Evolutionary conservation across 2,113 vertebrate species (phyloP).

Genomic region (Oreotragus oreotragus): DNA sequence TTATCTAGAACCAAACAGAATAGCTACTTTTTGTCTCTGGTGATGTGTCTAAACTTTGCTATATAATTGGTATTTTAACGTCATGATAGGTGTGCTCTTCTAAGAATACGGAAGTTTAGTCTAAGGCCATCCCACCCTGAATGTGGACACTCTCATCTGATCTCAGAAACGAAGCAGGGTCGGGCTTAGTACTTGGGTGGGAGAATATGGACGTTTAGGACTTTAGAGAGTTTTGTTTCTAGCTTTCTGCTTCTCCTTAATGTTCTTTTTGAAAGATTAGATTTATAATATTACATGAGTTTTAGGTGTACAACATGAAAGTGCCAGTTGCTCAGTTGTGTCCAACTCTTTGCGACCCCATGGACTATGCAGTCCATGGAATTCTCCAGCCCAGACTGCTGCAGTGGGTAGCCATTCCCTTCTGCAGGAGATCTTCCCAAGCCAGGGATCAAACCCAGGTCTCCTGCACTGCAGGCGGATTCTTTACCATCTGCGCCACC

Average conservation of each 20-base stretch:
- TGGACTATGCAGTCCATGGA: background rate
- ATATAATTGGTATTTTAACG: slow-evolving; percentile 42
- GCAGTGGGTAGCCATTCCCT: background rate
- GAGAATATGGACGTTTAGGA: slow-evolving; percentile 16
- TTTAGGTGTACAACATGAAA: background rate
- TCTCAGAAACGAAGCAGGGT: background rate
- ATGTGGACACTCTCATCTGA: background rate
- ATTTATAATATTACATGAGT: background rate
- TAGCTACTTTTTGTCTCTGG: slow-evolving; percentile 43
- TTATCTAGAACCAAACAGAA: background rate
- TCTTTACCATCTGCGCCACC: background rate
- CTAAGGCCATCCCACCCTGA: background rate
- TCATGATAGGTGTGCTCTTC: background rate
- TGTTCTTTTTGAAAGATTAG: background rate
- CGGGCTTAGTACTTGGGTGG: background rate
- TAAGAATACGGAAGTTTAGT: slow-evolving; percentile 28
- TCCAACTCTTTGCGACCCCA: background rate
- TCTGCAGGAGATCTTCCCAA: background rate
- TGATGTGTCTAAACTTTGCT: slow-evolving; percentile 5
- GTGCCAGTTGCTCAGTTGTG: background rate
- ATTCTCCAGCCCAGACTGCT: background rate
- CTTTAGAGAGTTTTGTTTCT: background rate
- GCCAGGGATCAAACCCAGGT: background rate
- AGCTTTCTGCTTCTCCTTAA: background rate
- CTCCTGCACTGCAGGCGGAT: accelerated